Conservation (phyloP, 2,113 vertebrate species). For the Stegastes partitus region DNA sequence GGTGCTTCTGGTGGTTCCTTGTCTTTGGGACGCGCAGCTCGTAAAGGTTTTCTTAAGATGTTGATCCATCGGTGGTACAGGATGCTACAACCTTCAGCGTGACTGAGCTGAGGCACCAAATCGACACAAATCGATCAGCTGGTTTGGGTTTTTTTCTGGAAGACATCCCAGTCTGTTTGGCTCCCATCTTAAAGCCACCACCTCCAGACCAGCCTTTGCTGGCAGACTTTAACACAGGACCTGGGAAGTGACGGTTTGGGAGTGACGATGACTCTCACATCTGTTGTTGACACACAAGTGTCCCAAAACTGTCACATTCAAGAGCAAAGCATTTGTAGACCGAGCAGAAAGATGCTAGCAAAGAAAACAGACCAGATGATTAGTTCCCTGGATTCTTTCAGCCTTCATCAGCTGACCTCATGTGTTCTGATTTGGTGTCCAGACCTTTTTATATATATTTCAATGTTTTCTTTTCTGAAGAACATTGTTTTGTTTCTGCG, state of each 20-base stretch:
- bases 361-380: not conserved
- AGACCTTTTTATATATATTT: constrained; percentile 48
- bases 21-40: constrained; percentile 40
- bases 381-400: constrained; percentile 6
- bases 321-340: constrained; percentile 2
- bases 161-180: not conserved
- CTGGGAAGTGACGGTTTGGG: no score
- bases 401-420: constrained; percentile 16
- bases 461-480: constrained; percentile 73
- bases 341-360: not conserved
- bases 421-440: constrained; percentile 55
- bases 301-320: not conserved
- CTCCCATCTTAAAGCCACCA: not conserved
- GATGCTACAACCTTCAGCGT: constrained; percentile 78
- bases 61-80: constrained; percentile 82
- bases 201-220: no score
- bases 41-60: constrained; percentile 70
- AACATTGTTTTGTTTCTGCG: constrained; percentile 60
- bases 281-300: not conserved
- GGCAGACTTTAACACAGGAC: no score
- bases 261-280: not conserved
- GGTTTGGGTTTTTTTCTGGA: constrained; percentile 24
- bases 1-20: not conserved
- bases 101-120: constrained; percentile 72
- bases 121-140: constrained; percentile 54